Evolutionary conservation across 2,797 vertebrate species (phyloP), one percentile per base, ranked within the genome.

Genomic region (Argyrosomus regius): DNA sequence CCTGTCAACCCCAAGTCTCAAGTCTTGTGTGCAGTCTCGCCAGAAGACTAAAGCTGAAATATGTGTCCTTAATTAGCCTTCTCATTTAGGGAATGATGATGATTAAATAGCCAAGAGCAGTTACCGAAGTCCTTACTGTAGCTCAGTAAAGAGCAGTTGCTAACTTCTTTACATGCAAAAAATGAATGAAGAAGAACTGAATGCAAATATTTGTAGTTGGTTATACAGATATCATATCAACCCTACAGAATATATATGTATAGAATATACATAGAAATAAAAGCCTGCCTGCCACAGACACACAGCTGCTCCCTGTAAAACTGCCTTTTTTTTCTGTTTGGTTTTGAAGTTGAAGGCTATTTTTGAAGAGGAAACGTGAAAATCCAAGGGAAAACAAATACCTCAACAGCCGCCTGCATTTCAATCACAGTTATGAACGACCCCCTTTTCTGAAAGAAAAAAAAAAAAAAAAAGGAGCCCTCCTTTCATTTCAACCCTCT

Each of bases 321-420:
- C 54, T 66, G 7, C 31, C 12, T 49, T 11, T 43, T 14, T n/a
- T 22, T 0, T 6, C 52, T 26, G 43, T 28, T 69, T 52, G 20
- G 5, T 35, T 70, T 77, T 75, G 39, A 67, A 65, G 31, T 72
- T 57, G 50, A 28, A 64, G 50, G 77, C 28, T 82, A 67, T 79
- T 75, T 85, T 81, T 70, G 72, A 79, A 79, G 26, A 86, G 72
- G 75, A 90, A 93, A 92, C 78, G 78, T 71, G 85, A 92, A 94
- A 91, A 89, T 90, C 91, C 91, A 76, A 80, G 72, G 74, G 13
- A 73, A 88, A 81, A 91, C 82, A 92, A 91, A 94, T 87, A 88
- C 90, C 89, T 92, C 85, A 82, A 91, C 91, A 71, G 61, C 67
- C 18, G 7, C 89, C 93, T 90, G 64, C 57, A 58, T 77, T 69